These are phyloP conservation scores for Eupithecia vulgata DNA, from an alignment of 2,888 invertebrate genomes.

Conservation along the genomic window DNA sequence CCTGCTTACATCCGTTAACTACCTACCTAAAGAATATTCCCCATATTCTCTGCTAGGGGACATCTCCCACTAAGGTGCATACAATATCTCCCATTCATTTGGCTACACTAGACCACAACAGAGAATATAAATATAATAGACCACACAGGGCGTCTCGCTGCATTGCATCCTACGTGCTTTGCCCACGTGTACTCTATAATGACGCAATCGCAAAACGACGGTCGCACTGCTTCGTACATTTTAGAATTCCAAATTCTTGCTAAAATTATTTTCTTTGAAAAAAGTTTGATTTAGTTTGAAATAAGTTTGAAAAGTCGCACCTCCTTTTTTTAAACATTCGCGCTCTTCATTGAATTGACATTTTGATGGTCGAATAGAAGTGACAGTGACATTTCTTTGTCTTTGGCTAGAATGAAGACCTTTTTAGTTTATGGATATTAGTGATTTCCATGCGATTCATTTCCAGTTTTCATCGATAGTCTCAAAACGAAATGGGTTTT, in stretches of 20 bases:
- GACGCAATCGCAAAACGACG: too few species aligned
- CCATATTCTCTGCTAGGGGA: background rate
- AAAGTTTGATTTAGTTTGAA: background rate
- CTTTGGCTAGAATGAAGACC: background rate
- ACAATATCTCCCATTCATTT: background rate
- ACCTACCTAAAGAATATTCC: too few species aligned
- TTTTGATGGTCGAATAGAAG: background rate
- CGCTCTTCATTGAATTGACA: background rate
- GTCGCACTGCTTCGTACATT: too few species aligned
- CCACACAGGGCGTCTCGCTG: background rate
- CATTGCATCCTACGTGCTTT: too few species aligned
- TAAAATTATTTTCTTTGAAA: background rate
- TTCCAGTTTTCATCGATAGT: background rate
- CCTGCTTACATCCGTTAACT: too few species aligned
- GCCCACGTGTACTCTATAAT: too few species aligned
- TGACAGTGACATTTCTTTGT: background rate
- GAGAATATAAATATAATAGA: background rate
- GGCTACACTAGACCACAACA: background rate
- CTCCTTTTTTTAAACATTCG: background rate
- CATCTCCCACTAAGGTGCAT: constrained; percentile 11
- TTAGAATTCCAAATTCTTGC: too few species aligned
- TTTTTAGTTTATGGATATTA: background rate
- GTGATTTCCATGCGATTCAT: background rate
- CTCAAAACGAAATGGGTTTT: constrained; percentile 5
- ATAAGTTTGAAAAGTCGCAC: background rate